Evolutionary conservation across 2,888 invertebrate genomes (phyloP), one percentile per base, ranked within the genome.

Genomic region (Cryptops parisi): DNA sequence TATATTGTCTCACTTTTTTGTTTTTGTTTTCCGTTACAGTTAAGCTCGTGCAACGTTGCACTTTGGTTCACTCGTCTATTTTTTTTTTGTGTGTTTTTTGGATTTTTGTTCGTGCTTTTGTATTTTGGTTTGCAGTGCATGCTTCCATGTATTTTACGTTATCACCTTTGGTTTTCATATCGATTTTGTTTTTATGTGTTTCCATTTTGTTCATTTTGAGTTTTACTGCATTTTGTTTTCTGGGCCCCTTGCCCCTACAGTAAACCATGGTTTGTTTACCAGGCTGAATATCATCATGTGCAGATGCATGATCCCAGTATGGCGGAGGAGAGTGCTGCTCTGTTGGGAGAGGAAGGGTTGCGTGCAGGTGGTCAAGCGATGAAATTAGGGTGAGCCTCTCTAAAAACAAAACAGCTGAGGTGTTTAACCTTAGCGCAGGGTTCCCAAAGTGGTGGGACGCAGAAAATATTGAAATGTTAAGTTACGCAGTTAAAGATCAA

Each of bases 241-340:
- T 46, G 43, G 43, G 46, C 45, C 27, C 49, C 40, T 15, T 19
- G 15, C 21, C 22, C n/a, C 52, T 54, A 57, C n/a, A n/a, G n/a
- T 53, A 49, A 53, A 57, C 56, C 54, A 59, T 57, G 56, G 56
- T 59, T 58, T 60, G 58, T 59, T 61, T 59, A 61, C 57, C 60
- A 61, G 61, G 59, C 58, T 56, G 59, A 60, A 57, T 60, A 57
- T 58, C 58, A 55, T 60, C 57, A 54, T 59, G 58, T 59, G 76
- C 90, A 91, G 86, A 90, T 93, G 88, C 90, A 91, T 74, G 94
- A 94, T 75, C 88, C 90, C 70, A 84, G 85, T 72, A 82, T 87
- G 68, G 91, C 71, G 54, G 69, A 93, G 77, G 88, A 94, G 74
- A 90, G 89, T 74, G 86, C 90, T 68, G 90, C 90, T 65, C 81